Percentiles rank a stretch among this genome's conserved stretches.
Evolutionary conservation across 2,113 vertebrate species (phyloP).

Genomic region (Catharus fuscescens): DNA sequence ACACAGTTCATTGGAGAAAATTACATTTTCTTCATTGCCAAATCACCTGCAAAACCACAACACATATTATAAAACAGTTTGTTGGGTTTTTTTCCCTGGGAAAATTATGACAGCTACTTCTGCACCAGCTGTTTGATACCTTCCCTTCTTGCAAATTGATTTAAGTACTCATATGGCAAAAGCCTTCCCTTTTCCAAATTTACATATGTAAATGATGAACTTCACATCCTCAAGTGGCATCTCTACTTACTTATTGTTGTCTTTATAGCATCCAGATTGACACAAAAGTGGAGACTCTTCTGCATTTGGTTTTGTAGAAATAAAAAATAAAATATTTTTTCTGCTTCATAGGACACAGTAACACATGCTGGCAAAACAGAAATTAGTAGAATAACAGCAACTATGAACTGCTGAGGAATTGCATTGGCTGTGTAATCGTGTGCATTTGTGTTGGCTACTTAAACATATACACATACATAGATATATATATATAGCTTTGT

Average conservation of each 20-base stretch:
- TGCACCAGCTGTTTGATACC: neutral
- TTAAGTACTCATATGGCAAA: neutral
- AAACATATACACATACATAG: neutral
- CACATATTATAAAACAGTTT: neutral
- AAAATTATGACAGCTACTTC: neutral
- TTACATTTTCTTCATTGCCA: neutral
- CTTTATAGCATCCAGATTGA: neutral
- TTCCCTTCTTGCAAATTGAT: neutral
- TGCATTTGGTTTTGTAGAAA: neutral
- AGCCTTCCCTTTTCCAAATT: neutral
- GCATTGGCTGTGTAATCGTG: neutral
- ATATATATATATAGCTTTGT: rapidly evolving
- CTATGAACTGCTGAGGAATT: neutral
- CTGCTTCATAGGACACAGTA: neutral
- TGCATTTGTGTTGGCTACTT: neutral
- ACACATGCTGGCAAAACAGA: neutral
- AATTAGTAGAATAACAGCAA: neutral
- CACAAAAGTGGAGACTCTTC: neutral
- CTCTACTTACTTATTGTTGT: neutral
- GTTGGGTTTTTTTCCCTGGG: neutral
- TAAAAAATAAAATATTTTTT: neutral
- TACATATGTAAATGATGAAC: neutral
- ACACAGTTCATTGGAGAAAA: neutral
- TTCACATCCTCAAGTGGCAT: neutral
- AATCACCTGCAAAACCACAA: neutral